phyloP scores from a whole-genome alignment of 2,113 vertebrate species.

The Oncorhynchus clarkii region DNA sequence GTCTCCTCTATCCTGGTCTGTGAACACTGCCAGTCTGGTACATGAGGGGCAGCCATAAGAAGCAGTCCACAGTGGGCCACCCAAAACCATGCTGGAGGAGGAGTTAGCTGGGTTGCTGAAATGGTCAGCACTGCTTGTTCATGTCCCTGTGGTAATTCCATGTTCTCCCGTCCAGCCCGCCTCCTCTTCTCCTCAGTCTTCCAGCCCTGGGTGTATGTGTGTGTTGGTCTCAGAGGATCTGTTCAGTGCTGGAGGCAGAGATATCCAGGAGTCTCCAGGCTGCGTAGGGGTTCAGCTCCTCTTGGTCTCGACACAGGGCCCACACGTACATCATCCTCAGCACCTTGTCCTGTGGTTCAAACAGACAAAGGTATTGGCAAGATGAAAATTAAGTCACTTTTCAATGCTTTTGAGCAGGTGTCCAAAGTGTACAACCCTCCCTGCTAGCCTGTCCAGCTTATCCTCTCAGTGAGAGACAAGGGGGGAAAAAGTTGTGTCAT shows the following conservation, averaged over 20 bases:
- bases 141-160: neutral
- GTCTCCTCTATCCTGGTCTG: neutral
- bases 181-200: neutral
- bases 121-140: neutral
- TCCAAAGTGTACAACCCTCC: too few relatives aligned
- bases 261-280: conserved; percentile 96
- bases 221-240: conserved; percentile 81
- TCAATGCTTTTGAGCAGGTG: too few relatives aligned
- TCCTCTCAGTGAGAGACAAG: too few relatives aligned
- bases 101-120: conserved; percentile 2
- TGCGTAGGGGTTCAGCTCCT: conserved; percentile 86
- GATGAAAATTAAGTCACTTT: too few relatives aligned
- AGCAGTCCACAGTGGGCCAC: neutral
- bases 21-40: neutral
- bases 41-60: neutral
- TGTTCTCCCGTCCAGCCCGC: neutral
- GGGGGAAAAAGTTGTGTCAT: too few relatives aligned
- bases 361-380: neutral
- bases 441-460: too few relatives aligned
- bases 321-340: conserved; percentile 93
- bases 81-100: neutral
- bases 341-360: conserved; percentile 83
- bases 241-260: conserved; percentile 90
- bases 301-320: conserved; percentile 95
- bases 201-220: neutral